Conservation (phyloP, 2,797 vertebrate species). For the Neostethus bicornis region DNA sequence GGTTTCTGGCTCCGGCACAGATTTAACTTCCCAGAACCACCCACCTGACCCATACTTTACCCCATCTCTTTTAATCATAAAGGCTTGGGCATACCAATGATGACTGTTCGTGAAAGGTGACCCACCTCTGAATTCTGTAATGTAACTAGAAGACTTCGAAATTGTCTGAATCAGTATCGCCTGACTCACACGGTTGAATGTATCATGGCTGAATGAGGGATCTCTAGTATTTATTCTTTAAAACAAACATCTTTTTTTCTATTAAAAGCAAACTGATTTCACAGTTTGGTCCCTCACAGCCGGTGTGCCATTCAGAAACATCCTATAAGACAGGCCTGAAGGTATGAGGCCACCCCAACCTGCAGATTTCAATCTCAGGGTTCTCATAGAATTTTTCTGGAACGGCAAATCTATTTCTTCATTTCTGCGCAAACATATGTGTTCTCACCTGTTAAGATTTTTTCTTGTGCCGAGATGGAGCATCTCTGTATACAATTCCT, state of each 20-base stretch:
- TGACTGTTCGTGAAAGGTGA: slow-evolving; percentile 54
- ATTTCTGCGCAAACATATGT: slow-evolving; percentile 39
- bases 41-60: slow-evolving; percentile 55
- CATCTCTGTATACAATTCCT: slow-evolving; percentile 1
- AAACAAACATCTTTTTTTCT: slow-evolving; percentile 15
- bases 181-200: slow-evolving; percentile 57
- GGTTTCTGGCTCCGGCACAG: slow-evolving; percentile 65
- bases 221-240: slow-evolving; percentile 10
- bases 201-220: slow-evolving; percentile 45
- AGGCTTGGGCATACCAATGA: slow-evolving; percentile 43
- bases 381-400: slow-evolving; percentile 73
- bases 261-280: slow-evolving; percentile 7
- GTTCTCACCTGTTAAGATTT: slow-evolving; percentile 45
- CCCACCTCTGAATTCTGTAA: slow-evolving; percentile 43
- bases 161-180: slow-evolving; percentile 45
- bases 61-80: slow-evolving; percentile 47
- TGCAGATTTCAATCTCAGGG: slow-evolving; percentile 71
- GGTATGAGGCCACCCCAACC: slow-evolving; percentile 53
- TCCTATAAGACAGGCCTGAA: slow-evolving; percentile 67
- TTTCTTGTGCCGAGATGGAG: slow-evolving; percentile 25
- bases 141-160: slow-evolving; percentile 47
- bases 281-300: slow-evolving; percentile 37
- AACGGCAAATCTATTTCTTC: slow-evolving; percentile 34
- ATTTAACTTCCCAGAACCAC: slow-evolving; percentile 64
- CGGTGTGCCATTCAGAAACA: slow-evolving; percentile 57